A percentile compares a stretch with the other conserved stretches of the same genome.
These are phyloP conservation scores for Monopis laevigella DNA, from an alignment of 2,888 invertebrate genomes.

Conservation along the genomic window DNA sequence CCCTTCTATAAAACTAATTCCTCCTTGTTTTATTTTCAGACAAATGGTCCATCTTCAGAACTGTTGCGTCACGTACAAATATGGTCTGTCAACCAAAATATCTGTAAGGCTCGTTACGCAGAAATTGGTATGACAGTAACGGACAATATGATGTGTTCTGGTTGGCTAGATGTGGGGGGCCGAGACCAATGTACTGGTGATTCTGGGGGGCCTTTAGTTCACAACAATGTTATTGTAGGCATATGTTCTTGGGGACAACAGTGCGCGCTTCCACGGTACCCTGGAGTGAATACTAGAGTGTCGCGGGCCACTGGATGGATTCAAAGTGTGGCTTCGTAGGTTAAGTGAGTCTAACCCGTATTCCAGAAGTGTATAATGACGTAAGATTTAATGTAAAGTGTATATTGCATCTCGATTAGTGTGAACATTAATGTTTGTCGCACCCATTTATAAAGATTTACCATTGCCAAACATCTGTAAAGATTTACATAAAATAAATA, in stretches of 20 bases:
- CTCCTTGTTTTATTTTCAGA: slow-evolving; percentile 5
- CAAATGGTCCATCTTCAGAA: not conserved
- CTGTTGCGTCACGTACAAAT: slow-evolving; percentile 8
- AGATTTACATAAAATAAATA: too few relatives aligned
- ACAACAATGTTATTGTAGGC: slow-evolving; percentile 7
- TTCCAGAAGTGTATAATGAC: too few relatives aligned
- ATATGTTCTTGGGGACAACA: slow-evolving; percentile 3
- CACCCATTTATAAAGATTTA: too few relatives aligned
- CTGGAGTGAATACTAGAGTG: slow-evolving; percentile 11
- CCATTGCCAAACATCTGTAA: too few relatives aligned
- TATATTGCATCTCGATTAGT: too few relatives aligned
- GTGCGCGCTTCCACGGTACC: slow-evolving; percentile 5
- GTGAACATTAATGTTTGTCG: too few relatives aligned
- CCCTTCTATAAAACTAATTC: not conserved
- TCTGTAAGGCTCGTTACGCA: slow-evolving; percentile 4
- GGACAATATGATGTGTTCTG: slow-evolving; percentile 12
- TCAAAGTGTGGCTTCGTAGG: slow-evolving; percentile 2
- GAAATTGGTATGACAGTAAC: slow-evolving; percentile 1
- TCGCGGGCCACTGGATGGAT: slow-evolving; percentile 9
- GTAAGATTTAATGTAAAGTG: too few relatives aligned
- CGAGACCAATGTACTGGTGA: slow-evolving; percentile 7
- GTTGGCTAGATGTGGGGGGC: slow-evolving; percentile 11
- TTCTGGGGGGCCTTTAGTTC: slow-evolving; percentile 8
- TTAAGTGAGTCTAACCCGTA: too few relatives aligned
- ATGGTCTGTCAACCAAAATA: slow-evolving; percentile 7